Evolutionary conservation across 2,888 invertebrate genomes (phyloP).

Genomic region (Cosmia pyralina): DNA sequence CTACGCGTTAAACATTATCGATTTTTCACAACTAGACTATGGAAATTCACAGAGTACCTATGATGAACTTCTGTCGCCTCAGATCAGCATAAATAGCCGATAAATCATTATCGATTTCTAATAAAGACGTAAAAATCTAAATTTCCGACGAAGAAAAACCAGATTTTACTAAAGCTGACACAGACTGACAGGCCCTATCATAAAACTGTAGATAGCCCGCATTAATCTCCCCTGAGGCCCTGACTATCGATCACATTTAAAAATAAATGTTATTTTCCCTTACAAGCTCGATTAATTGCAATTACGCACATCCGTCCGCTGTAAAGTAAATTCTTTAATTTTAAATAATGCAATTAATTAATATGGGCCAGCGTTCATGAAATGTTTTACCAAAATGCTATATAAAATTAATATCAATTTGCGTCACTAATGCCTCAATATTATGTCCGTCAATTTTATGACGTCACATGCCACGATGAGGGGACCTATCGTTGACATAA

Average conservation of each 20-base stretch:
- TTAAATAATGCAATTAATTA: slow-evolving; percentile 49
- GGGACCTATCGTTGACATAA: slow-evolving; percentile 7
- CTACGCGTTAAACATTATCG: background rate
- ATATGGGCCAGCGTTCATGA: slow-evolving; percentile 19
- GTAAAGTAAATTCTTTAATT: slow-evolving; percentile 44
- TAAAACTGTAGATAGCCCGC: background rate
- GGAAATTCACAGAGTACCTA: background rate
- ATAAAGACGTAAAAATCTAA: slow-evolving; percentile 18
- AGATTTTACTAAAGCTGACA: slow-evolving; percentile 1
- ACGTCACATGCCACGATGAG: slow-evolving; percentile 13
- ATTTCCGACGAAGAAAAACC: background rate
- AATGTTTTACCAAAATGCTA: slow-evolving; percentile 44
- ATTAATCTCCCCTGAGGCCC: slow-evolving; percentile 11
- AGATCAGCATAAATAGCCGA: slow-evolving; percentile 18
- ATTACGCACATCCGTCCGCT: slow-evolving; percentile 23
- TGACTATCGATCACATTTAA: slow-evolving; percentile 10
- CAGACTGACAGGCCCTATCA: background rate
- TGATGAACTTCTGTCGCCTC: background rate
- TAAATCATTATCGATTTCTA: slow-evolving; percentile 31
- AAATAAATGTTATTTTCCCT: slow-evolving; percentile 16
- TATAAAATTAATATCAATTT: slow-evolving; percentile 45
- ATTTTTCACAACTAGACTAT: background rate
- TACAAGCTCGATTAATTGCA: slow-evolving; percentile 30
- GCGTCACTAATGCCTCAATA: slow-evolving; percentile 49
- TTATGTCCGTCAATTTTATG: slow-evolving; percentile 24